Evolutionary conservation across 1,140 invertebrate genomes (phyloP), one percentile per base, ranked within the genome.

Genomic region (Bicyclus anynana): DNA sequence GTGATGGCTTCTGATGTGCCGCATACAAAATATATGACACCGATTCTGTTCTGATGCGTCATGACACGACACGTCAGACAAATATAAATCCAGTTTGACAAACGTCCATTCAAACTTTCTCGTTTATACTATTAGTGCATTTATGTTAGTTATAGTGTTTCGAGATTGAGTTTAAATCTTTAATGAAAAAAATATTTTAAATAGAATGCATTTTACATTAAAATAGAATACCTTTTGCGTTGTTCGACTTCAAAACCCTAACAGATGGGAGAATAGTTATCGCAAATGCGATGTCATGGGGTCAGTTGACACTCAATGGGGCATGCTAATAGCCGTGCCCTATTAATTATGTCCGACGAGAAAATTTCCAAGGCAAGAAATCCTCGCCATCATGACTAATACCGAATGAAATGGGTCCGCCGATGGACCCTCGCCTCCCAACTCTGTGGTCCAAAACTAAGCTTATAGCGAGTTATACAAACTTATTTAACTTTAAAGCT

Each of bases 351-450:
- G 74, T 77, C 74, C 64, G 69, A 80, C 70, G 78, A 79, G 76
- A 80, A 81, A 81, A 79, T 83, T 79, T 84, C 72, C 72, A 73
- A 72, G 70, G 70, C 74, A 80, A 82, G 80, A 80, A 80, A 84
- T 83, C 74, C 77, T 63, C 53, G 74, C 73, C 65, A 81, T 83
- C 75, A 76, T 52, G 60, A 38, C 60, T 87, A 87, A 87, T 87
- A 65, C 84, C 77, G 55, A 78, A 76, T 87, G 84, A 87, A 80
- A 81, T 87, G 81, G 84, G 84, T 87, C 62, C 66, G 57, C 64
- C 59, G 48, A 64, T 73, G 67, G 73, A 73, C 76, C 64, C 67
- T 80, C 44, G 62, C 65, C 68, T 67, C 72, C 62, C 62, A 79
- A 37, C 54, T 51, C 38, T 60, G 12, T 47, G 51, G 60, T 53